phyloP scores from a whole-genome alignment of 2,113 vertebrate species.

The Toxotes chatareus region DNA sequence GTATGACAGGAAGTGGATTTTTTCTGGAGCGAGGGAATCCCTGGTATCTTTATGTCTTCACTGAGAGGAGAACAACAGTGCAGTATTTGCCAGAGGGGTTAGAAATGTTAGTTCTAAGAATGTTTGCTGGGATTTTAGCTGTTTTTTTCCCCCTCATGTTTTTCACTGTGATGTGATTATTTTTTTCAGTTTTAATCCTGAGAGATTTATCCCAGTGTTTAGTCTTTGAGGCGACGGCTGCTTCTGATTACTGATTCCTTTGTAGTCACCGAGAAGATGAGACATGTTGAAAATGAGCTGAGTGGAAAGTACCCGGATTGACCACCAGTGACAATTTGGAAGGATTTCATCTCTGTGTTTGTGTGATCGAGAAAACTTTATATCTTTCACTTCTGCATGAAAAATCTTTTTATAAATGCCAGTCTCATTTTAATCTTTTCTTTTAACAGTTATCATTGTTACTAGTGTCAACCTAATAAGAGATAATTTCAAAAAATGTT shows the following conservation, averaged over 20 bases:
- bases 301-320: not conserved
- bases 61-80: slow-evolving; percentile 1
- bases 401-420: not conserved
- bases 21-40: not conserved
- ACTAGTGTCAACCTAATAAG: not conserved
- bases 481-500: not conserved
- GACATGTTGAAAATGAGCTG: not conserved
- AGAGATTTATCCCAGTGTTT: slow-evolving; percentile 39
- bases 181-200: slow-evolving; percentile 25
- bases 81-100: not conserved
- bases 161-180: slow-evolving; percentile 16
- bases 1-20: not conserved
- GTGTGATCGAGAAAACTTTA: not conserved
- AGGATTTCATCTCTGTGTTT: not conserved
- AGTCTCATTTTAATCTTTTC: not conserved
- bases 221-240: not conserved
- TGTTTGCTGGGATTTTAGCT: slow-evolving; percentile 7
- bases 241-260: slow-evolving; percentile 31
- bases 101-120: not conserved
- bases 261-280: not conserved
- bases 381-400: not conserved
- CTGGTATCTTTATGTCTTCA: slow-evolving; percentile 3
- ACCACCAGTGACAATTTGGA: not conserved
- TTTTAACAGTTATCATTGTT: not conserved
- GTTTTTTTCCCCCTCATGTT: not conserved